Base-by-base conservation (phyloP, 2,113 vertebrate genomes). In the Semnornis frantzii region DNA sequence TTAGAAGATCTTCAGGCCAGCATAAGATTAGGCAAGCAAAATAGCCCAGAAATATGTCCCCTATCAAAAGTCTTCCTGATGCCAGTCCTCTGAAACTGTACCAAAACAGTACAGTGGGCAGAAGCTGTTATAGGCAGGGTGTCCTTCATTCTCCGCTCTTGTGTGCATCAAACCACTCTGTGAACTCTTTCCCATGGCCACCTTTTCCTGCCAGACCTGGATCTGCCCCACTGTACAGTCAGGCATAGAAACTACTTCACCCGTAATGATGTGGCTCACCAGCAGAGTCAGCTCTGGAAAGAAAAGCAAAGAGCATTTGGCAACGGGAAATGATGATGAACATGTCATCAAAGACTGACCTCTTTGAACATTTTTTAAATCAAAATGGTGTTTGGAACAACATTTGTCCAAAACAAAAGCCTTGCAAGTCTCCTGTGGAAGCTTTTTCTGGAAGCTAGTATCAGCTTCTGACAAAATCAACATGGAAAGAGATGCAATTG, bases 11-110 rank as follows among this genome's bases (percentile, higher is more conserved):
- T 89, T 87, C 46, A 42, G 42, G 31, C 37, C 52, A 59, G 13
- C 57, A 34, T 23, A 52, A 91, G n/a, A 42, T 89, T 62, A 91
- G 64, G 30, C 34, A 84, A 86, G 62, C 7, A 87, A 86, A 78
- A 89, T 14, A 17, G 57, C 48, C 37, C 28, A 74, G 72, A 80
- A 85, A 52, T 64, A 74, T 5, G 4, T 54, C 19, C 25, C 12
- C 3, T 87, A 14, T 34, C 10, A 8, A 52, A 82, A 87, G 6
- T 10, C 9, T 23, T 44, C 15, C 3, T 4, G 12, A 66, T 9
- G 31, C 34, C 64, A 50, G 30, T 11, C 34, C 27, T 70, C 58
- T 89, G 66, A 58, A 79, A 33, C 7, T 14, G 12, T 30, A 73
- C 23, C 21, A n/a, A 50, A 58, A 48, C 0, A 18, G 8, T 1